Percentiles rank a stretch among this genome's conserved stretches.
phyloP scores from a whole-genome alignment of 2,888 invertebrate species.

The Morinoia aosen region DNA sequence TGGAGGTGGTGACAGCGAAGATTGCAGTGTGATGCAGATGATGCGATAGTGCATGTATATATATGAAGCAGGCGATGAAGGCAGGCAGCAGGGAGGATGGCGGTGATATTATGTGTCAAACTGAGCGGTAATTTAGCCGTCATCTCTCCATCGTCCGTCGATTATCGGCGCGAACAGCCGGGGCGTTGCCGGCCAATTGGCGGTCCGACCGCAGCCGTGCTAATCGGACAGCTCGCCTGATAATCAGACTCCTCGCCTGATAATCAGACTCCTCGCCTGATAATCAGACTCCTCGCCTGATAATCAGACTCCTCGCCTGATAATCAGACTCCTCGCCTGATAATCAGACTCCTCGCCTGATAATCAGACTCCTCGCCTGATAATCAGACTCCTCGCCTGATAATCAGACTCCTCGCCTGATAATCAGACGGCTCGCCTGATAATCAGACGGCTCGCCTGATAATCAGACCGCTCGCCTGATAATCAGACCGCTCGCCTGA shows the following conservation, averaged over 20 bases:
- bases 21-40: background rate
- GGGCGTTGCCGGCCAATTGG: conserved; percentile 13
- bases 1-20: background rate
- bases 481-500: background rate
- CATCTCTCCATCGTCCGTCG: conserved; percentile 30
- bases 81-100: conserved; percentile 16
- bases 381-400: background rate
- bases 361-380: background rate
- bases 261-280: background rate
- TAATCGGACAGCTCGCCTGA: background rate
- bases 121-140: conserved; percentile 45
- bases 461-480: background rate
- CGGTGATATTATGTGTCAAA: conserved; percentile 46
- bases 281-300: background rate
- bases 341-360: background rate
- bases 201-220: background rate
- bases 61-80: background rate
- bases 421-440: background rate
- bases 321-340: background rate
- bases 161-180: conserved; percentile 32
- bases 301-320: background rate
- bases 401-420: background rate
- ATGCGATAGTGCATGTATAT: background rate
- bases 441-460: background rate
- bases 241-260: background rate